Evolutionary conservation across 2,888 invertebrate species (phyloP).

Genomic region (Dexiosoma caninum): DNA sequence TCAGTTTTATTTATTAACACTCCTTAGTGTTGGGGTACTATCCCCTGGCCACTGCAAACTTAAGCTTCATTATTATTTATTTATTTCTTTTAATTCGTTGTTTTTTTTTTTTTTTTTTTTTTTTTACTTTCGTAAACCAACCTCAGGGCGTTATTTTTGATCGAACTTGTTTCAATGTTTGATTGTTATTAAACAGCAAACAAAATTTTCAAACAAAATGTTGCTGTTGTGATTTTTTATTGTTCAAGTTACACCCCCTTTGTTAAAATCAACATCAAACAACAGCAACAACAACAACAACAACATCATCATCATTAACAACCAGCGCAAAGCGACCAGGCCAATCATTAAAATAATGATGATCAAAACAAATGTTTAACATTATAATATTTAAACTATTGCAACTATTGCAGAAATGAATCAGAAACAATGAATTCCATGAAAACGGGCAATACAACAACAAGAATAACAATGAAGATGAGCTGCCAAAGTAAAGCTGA

Average conservation of each 20-base stretch:
- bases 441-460: neutral
- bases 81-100: too few relatives aligned
- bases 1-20: too few relatives aligned
- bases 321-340: neutral
- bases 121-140: neutral
- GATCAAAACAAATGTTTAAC: conserved; percentile 33
- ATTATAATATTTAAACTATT: conserved; percentile 33
- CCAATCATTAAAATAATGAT: conserved; percentile 38
- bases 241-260: conserved; percentile 61
- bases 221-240: conserved; percentile 51
- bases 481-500: conserved; percentile 38
- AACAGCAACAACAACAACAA: too few relatives aligned
- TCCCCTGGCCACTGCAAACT: conserved; percentile 16
- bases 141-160: conserved; percentile 66
- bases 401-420: conserved; percentile 30
- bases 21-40: neutral
- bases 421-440: neutral
- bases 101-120: too few relatives aligned
- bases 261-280: conserved; percentile 57
- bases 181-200: conserved; percentile 69
- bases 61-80: neutral
- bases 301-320: conserved; percentile 31
- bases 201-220: conserved; percentile 29
- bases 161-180: conserved; percentile 76
- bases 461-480: conserved; percentile 22